Evolutionary conservation across 2,888 invertebrate species (phyloP).

Genomic region (Pyrrhia umbra): DNA sequence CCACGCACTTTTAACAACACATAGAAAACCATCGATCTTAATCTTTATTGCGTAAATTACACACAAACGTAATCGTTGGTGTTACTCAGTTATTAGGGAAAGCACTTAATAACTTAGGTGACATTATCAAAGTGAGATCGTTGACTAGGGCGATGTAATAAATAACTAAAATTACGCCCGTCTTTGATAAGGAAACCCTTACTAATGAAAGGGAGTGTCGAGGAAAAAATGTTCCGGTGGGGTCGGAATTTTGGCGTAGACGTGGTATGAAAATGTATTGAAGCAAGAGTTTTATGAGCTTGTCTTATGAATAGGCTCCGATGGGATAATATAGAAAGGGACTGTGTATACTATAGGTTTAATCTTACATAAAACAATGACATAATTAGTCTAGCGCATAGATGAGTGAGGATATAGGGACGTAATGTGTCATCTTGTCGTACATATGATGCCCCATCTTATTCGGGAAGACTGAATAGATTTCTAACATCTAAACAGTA

Average conservation of each 20-base stretch:
- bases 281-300: conserved; percentile 5
- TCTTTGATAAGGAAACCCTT: conserved; percentile 53
- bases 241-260: conserved; percentile 13
- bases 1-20: conserved; percentile 32
- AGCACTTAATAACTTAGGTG: conserved; percentile 64
- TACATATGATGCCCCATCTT: no score
- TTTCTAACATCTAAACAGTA: no score
- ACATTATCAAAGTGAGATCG: conserved; percentile 65
- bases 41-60: conserved; percentile 64
- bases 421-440: no score
- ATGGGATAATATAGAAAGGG: no score
- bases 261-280: background rate
- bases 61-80: conserved; percentile 52
- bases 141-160: conserved; percentile 57
- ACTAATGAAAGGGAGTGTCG: conserved; percentile 54
- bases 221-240: conserved; percentile 31
- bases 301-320: background rate
- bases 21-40: conserved; percentile 48
- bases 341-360: no score
- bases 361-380: no score
- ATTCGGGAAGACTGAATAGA: no score
- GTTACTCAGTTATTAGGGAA: conserved; percentile 60
- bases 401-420: no score
- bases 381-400: no score
- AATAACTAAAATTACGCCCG: conserved; percentile 65